These are phyloP conservation scores for Acleris emargana DNA, from an alignment of 2,888 invertebrate genomes.

Conservation along the genomic window DNA sequence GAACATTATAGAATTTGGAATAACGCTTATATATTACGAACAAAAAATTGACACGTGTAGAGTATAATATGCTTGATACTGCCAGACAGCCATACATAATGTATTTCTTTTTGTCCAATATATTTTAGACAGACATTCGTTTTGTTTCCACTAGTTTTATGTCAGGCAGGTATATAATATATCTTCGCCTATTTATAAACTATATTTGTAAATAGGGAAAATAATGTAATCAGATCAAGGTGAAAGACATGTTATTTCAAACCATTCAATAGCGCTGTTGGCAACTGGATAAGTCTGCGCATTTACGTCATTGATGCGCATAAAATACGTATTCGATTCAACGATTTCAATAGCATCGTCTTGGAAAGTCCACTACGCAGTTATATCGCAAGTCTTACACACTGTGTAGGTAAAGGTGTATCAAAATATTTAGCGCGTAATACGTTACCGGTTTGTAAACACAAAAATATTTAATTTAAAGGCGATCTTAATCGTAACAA, in stretches of 20 bases:
- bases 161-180: slow-evolving; percentile 34
- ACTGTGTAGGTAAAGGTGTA: not conserved
- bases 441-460: slow-evolving; percentile 42
- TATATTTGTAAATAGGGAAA: slow-evolving; percentile 42
- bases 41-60: slow-evolving; percentile 29
- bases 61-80: slow-evolving; percentile 24
- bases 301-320: slow-evolving; percentile 64
- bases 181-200: slow-evolving; percentile 41
- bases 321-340: slow-evolving; percentile 52
- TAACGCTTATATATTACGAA: slow-evolving; percentile 1
- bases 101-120: slow-evolving; percentile 29
- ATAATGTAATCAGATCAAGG: slow-evolving; percentile 67
- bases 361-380: not conserved
- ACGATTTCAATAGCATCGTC: not conserved
- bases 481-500: slow-evolving; percentile 54
- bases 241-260: slow-evolving; percentile 57
- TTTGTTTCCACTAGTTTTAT: slow-evolving; percentile 41
- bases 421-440: no score
- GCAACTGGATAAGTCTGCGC: slow-evolving; percentile 61
- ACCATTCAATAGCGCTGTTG: slow-evolving; percentile 54
- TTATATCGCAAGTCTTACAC: not conserved
- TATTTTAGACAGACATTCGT: slow-evolving; percentile 43
- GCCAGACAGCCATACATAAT: slow-evolving; percentile 36
- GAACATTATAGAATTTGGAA: slow-evolving; percentile 4
- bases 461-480: slow-evolving; percentile 50